Conservation (phyloP, 1,140 invertebrate genomes). For the Micrasema longulum region DNA sequence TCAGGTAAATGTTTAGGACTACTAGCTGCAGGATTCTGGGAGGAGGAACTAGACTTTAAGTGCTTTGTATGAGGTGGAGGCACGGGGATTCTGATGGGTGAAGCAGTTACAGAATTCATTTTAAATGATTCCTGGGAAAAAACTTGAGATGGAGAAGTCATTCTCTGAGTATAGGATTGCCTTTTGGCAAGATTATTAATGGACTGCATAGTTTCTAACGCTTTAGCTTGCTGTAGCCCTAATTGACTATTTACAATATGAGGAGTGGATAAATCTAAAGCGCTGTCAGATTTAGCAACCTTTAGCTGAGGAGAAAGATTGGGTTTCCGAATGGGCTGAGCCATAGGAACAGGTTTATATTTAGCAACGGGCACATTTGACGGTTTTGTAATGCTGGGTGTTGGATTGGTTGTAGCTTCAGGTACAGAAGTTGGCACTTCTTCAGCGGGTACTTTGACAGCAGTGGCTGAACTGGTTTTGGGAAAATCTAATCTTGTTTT, state of each 20-base stretch:
- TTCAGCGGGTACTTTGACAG: constrained; percentile 1
- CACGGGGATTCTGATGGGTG: constrained; percentile 43
- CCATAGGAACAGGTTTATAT: constrained; percentile 37
- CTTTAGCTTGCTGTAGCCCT: constrained; percentile 64
- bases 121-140: constrained; percentile 50
- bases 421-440: constrained; percentile 11
- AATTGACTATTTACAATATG: constrained; percentile 63
- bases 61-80: constrained; percentile 39
- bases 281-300: constrained; percentile 59
- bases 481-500: constrained; percentile 66
- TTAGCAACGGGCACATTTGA: background rate
- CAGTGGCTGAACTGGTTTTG: constrained; percentile 61
- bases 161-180: constrained; percentile 57
- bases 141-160: constrained; percentile 42
- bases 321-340: constrained; percentile 41
- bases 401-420: constrained; percentile 51
- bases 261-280: constrained; percentile 65
- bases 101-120: constrained; percentile 32
- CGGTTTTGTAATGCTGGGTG: constrained; percentile 9
- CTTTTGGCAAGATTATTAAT: constrained; percentile 67
- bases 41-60: constrained; percentile 26
- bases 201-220: constrained; percentile 67
- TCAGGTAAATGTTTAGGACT: constrained; percentile 51
- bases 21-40: constrained; percentile 20
- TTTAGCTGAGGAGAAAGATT: constrained; percentile 42